Evolutionary conservation across 1,140 invertebrate genomes (phyloP), one percentile per base, ranked within the genome.

Genomic region (Drosophila asahinai): DNA sequence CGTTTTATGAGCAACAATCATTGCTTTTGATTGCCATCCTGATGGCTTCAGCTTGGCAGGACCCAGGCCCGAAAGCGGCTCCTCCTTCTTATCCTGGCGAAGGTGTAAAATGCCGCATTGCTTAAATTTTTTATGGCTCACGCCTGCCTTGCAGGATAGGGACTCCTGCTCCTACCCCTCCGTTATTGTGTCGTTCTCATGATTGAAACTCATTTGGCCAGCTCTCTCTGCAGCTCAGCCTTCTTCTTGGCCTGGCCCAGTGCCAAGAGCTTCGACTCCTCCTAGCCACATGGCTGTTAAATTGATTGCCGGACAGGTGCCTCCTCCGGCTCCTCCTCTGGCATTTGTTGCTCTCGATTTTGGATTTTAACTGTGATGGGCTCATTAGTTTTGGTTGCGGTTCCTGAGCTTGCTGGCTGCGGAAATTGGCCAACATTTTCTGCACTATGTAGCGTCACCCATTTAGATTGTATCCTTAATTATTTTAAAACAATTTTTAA

Each of bases 1-100:
- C 86, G 57, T 89, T 89, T 89, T 91, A 89, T 90, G 86, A 67
- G 81, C 86, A 91, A 86, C 86, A 89, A 89, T 89, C 86, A 89
- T 89, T 89, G 86, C 86, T 89, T 89, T 89, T 89, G 86, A 89
- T 91, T 89, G 86, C 86, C 76, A 42, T 72, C 65, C 86, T 78
- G 86, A 89, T 86, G 77, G 64, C 58, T 62, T 62, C 71, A 60
- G 76, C 66, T 49, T 25, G 52, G 22, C 47, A n/a, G 36, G n/a
- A 45, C 17, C 12, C 30, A 30, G 25, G 49, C 63, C 38, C 36
- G n/a, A 45, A 51, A 27, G n/a, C 27, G 25, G 63, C 49, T 22
- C 27, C 65, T 43, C 38, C 52, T 60, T 66, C 48, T 45, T 54
- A 54, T 49, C 68, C 63, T 48, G 59, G 64, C 52, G 61, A 86